These are phyloP conservation scores for Schizaphis graminum DNA, from an alignment of 2,888 invertebrate species.

Conservation along the genomic window DNA sequence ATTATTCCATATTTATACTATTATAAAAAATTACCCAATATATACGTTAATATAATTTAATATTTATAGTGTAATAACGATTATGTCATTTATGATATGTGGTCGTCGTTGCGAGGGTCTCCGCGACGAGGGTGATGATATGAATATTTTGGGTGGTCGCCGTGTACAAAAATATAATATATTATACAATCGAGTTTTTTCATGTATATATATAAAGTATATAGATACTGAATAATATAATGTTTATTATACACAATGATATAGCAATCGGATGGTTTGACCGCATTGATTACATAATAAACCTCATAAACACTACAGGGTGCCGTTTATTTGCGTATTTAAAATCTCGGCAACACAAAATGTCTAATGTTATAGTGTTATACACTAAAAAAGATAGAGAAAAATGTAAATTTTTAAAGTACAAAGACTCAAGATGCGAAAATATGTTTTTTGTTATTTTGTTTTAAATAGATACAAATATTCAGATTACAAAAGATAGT, in stretches of 20 bases:
- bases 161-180: background rate
- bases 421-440: too few relatives aligned
- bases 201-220: background rate
- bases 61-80: background rate
- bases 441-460: background rate
- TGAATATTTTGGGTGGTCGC: slow-evolving; percentile 37
- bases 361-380: background rate
- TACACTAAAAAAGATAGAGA: background rate
- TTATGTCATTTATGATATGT: background rate
- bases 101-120: background rate
- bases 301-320: slow-evolving; percentile 42
- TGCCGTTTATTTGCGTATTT: slow-evolving; percentile 33
- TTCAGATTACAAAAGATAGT: background rate
- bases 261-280: slow-evolving; percentile 31
- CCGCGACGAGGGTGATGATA: slow-evolving; percentile 27
- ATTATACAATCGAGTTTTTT: background rate
- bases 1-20: background rate
- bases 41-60: background rate
- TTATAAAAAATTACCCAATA: background rate
- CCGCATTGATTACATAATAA: slow-evolving; percentile 42
- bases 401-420: background rate
- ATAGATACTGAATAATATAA: background rate
- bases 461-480: background rate
- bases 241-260: background rate
- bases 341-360: background rate